Conservation (phyloP, 2,888 invertebrate species). For the Rhopalosiphum nymphaeae region DNA sequence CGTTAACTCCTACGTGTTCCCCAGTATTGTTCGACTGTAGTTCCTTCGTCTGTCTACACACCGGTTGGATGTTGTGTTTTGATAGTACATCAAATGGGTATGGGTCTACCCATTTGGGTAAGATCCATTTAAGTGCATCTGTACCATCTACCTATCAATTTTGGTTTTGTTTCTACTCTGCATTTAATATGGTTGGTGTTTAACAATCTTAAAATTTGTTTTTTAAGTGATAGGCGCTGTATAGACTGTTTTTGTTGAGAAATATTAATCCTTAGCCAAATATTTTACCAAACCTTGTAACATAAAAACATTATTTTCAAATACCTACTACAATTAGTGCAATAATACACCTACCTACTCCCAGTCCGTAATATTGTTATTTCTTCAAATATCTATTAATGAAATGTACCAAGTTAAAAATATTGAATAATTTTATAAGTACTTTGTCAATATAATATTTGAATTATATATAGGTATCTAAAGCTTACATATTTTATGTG, state of each 20-base stretch:
- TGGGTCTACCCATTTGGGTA: not conserved
- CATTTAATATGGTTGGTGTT: not conserved
- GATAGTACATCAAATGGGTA: not conserved
- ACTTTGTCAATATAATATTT: not conserved
- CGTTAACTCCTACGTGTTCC: not conserved
- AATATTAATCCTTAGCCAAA: constrained; percentile 33
- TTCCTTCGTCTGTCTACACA: not conserved
- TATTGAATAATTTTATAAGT: not conserved
- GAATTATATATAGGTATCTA: not conserved
- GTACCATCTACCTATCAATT: not conserved
- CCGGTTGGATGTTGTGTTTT: not conserved
- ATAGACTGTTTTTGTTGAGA: not conserved
- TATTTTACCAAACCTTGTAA: not conserved
- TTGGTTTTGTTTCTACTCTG: not conserved
- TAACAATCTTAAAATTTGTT: not conserved
- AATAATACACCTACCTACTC: not conserved
- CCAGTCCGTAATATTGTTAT: not conserved
- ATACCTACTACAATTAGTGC: not conserved
- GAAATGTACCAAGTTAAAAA: not conserved
- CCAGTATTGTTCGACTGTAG: not conserved
- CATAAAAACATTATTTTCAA: not conserved
- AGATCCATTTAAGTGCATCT: not conserved
- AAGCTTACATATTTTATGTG: not conserved
- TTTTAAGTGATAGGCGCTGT: not conserved
- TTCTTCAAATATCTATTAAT: not conserved